A percentile compares a stretch with the other conserved stretches of the same genome.
phyloP scores from a whole-genome alignment of 2,113 vertebrate genomes.

The Poicephalus gulielmi region DNA sequence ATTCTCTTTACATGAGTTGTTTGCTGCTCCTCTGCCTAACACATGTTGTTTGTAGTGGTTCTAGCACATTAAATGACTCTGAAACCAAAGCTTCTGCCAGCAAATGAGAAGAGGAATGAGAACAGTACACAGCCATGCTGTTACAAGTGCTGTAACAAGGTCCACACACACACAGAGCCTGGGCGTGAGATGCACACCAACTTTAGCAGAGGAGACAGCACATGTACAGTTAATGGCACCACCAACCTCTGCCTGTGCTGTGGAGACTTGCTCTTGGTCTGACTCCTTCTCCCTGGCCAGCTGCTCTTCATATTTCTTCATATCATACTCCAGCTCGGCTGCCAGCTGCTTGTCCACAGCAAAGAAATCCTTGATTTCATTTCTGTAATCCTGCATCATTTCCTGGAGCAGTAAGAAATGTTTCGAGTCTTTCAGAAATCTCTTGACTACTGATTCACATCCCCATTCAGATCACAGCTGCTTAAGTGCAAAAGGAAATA shows the following conservation, averaged over 20 bases:
- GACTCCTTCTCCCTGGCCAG: slow-evolving; percentile 69
- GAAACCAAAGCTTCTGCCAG: background rate
- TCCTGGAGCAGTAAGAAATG: slow-evolving; percentile 75
- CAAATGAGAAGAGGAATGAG: background rate
- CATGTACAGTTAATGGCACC: background rate
- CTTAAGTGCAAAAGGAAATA: slow-evolving; percentile 54
- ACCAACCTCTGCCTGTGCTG: background rate
- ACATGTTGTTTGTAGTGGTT: background rate
- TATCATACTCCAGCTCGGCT: slow-evolving; percentile 90
- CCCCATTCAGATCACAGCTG: slow-evolving; percentile 63
- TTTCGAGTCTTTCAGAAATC: slow-evolving; percentile 29
- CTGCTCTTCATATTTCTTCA: slow-evolving; percentile 85
- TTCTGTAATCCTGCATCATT: slow-evolving; percentile 90
- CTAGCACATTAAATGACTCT: background rate
- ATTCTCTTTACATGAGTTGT: background rate
- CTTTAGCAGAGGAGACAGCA: background rate
- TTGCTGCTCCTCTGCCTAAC: background rate
- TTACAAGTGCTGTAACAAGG: background rate
- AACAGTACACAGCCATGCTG: background rate
- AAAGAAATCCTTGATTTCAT: slow-evolving; percentile 90
- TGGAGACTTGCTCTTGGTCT: background rate
- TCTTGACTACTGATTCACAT: slow-evolving; percentile 39
- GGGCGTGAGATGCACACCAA: fast-evolving
- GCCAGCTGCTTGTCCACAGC: slow-evolving; percentile 89
- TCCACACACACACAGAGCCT: background rate